These are phyloP conservation scores for Aricia agestis DNA, from an alignment of 1,140 invertebrate genomes.

Conservation along the genomic window DNA sequence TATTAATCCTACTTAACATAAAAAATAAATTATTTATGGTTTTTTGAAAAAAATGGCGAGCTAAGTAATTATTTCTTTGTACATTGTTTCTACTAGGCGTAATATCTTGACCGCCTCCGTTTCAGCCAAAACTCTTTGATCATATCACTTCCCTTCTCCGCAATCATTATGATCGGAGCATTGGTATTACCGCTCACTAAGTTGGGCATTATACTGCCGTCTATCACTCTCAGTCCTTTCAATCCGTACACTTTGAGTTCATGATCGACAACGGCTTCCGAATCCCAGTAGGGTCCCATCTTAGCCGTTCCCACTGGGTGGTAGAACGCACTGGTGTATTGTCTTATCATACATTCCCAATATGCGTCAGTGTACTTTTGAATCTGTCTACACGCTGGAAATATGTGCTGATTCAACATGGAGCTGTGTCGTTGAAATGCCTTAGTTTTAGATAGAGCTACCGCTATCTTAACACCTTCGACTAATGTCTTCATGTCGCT, in stretches of 20 bases:
- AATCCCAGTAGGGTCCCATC: conserved; percentile 93
- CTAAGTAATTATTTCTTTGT: conserved; percentile 40
- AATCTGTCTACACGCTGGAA: conserved; percentile 83
- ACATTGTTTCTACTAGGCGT: conserved; percentile 41
- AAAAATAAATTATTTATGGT: background rate
- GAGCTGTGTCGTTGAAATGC: conserved; percentile 84
- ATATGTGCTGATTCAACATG: conserved; percentile 79
- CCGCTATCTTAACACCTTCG: conserved; percentile 88
- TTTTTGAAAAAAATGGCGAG: conserved; percentile 32
- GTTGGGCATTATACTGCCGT: conserved; percentile 91
- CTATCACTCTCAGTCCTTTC: conserved; percentile 87
- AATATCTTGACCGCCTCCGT: conserved; percentile 54
- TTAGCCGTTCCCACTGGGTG: conserved; percentile 94
- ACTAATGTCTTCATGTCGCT: conserved; percentile 87
- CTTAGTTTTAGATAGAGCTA: conserved; percentile 84
- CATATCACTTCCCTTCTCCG: conserved; percentile 88
- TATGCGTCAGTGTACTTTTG: conserved; percentile 83
- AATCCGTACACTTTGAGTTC: conserved; percentile 88
- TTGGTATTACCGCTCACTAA: conserved; percentile 90
- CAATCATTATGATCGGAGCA: conserved; percentile 90
- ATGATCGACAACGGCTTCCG: conserved; percentile 91
- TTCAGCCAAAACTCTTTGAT: conserved; percentile 88
- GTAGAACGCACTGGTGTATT: conserved; percentile 88
- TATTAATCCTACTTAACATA: no score
- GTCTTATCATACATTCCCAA: conserved; percentile 90